Percentiles rank a stretch among this genome's conserved stretches.
phyloP scores from a whole-genome alignment of 2,797 vertebrate species.

The Podargus strigoides region DNA sequence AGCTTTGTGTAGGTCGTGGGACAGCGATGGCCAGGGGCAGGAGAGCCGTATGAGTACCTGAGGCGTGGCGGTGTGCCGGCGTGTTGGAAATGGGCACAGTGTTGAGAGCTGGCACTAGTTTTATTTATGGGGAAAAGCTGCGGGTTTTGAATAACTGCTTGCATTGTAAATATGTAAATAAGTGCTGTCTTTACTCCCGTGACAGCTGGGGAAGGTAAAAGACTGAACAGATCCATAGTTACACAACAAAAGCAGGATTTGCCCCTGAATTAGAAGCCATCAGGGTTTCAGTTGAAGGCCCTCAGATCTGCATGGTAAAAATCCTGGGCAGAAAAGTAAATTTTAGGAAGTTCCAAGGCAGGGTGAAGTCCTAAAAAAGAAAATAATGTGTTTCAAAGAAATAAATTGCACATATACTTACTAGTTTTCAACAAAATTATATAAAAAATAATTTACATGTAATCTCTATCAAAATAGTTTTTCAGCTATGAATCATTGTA shows the following conservation, averaged over 20 bases:
- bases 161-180: accelerated
- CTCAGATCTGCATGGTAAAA: background rate
- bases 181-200: accelerated
- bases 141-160: background rate
- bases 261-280: background rate
- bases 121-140: too few species aligned
- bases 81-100: accelerated
- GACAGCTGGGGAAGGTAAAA: accelerated
- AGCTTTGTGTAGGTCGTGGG: accelerated
- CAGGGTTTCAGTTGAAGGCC: background rate
- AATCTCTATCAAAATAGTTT: too few species aligned
- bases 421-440: background rate
- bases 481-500: accelerated
- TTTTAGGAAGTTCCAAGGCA: background rate
- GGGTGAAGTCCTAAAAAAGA: background rate
- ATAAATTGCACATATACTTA: accelerated
- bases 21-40: too few species aligned
- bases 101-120: accelerated
- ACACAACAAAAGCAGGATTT: background rate
- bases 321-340: background rate
- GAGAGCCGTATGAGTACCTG: background rate
- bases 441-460: accelerated
- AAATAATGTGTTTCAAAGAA: background rate
- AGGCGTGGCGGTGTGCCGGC: accelerated
- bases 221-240: accelerated